Base-by-base conservation (phyloP, 30 jellyfish, hydroid and myxozoan species). In the Clytia hemisphaerica region DNA sequence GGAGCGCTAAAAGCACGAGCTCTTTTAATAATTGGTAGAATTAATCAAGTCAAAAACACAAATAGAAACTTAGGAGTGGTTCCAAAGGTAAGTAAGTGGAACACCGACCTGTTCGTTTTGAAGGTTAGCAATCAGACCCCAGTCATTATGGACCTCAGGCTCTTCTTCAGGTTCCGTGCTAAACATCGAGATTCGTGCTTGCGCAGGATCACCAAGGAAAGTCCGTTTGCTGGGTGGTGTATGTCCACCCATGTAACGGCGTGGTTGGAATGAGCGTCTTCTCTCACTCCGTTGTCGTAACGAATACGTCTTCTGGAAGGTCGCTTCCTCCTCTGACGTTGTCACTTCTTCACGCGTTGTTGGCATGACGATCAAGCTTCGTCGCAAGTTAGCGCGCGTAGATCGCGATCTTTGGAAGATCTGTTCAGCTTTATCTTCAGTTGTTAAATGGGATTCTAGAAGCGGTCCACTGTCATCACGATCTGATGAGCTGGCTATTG, bases 161-260 rank as follows among this genome's bases (percentile, higher is more conserved):
- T 84, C 95, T 42, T 84, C 89, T 53, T 50, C 75, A 15, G 58
- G 53, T 2, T 84, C 95, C 60, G 46, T 73, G 24, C 49, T 68
- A 45, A 80, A 75, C 37, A 71, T 75, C 22, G 80, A 77, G 37
- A 84, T 45, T 64, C 42, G 76, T 3, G 83, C 36, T n/a, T 65
- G 93, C 67, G 79, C 40, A 19, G 93, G 81, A 34, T 49, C 83
- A 16, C 79, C 76, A 44, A 84, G 66, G 16, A 85, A 64, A 30
- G 95, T 84, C 18, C 95, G 67, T n/a, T 83, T 67, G 19, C 84
- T 83, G 18, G 95, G 93, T 33, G 95, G 95, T 21, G 95, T 84
- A 54, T 26, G 67, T 0, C 95, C 95, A 6, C 93, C 93, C 73
- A 84, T 71, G 79, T 84, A 84, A 38, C 85, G 58, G 21, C 78